phyloP scores from a whole-genome alignment of 2,888 invertebrate species.

The Cantharis lateralis region DNA sequence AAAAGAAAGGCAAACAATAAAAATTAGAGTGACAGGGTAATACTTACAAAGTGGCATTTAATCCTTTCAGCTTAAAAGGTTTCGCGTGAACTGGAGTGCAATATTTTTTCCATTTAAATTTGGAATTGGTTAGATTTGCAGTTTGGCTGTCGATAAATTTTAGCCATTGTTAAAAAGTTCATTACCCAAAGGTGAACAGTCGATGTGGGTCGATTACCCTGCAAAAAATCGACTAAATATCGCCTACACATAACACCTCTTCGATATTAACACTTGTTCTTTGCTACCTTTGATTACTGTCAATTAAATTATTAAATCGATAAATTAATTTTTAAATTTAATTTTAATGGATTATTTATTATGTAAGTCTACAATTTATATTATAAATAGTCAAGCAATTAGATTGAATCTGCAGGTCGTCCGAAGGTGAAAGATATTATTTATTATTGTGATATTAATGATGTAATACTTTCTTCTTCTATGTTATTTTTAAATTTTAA shows the following conservation, averaged over 20 bases:
- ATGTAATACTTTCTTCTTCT: neutral
- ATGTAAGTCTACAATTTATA: neutral
- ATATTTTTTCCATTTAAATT: neutral
- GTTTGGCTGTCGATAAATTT: neutral
- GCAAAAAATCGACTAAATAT: conserved; percentile 13
- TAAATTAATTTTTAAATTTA: neutral
- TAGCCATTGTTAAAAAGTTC: conserved; percentile 11
- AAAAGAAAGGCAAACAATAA: neutral
- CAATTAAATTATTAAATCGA: neutral
- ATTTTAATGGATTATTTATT: neutral
- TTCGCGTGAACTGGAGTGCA: neutral
- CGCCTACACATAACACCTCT: conserved; percentile 21
- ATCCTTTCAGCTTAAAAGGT: neutral
- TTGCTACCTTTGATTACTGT: neutral
- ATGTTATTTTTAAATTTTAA: neutral
- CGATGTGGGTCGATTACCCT: conserved; percentile 21
- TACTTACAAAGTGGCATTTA: neutral
- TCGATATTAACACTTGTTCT: conserved; percentile 22
- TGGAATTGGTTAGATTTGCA: neutral
- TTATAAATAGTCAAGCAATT: neutral
- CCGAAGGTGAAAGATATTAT: neutral
- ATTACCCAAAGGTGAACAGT: conserved; percentile 29
- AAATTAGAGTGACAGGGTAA: neutral
- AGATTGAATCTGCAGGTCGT: neutral
- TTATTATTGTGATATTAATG: neutral